Evolutionary conservation across 2,888 invertebrate species (phyloP), one percentile per base, ranked within the genome.

Genomic region (Cephus rjabovi): DNA sequence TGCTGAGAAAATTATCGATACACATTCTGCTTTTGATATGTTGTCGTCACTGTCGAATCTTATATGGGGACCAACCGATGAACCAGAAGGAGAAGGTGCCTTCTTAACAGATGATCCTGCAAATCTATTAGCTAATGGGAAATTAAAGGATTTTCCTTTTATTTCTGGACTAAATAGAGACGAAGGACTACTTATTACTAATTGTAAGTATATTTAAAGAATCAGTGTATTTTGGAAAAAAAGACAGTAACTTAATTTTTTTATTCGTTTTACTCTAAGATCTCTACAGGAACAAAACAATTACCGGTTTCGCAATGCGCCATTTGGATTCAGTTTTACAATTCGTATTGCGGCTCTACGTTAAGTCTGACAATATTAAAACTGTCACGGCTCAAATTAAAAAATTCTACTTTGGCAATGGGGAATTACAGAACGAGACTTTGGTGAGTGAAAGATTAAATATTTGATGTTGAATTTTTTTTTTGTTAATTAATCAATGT

Each of bases 61-160:
- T 12, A 76, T 79, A 4, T 86, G 84, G 85, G 56, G 78, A 11
- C 83, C 84, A 1, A 84, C 84, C 0, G 79, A 81, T 31, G 86
- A 86, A 70, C 84, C 81, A 4, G 71, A 81, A 12, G 40, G 78
- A 9, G 79, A 83, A 3, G 84, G 82, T 30, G 86, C 86, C 4
- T 82, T 86, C 74, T 73, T 86, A 1, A 83, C 83, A 3, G 77
- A 76, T n/a, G 76, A 69, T 70, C 86, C 86, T 0, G 68, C 78
- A 4, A 75, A 82, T 71, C 75, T 75, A 15, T 77, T 84, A 12
- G 74, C 80, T 15, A n/a, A n/a, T 37, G 76, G 79, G 3, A 80
- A 81, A 77, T 73, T 81, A 33, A 80, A 75, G 34, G 84, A 87
- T 76, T 76, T 79, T 31, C 85, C 85, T 9, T 82, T 79, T 56